These are phyloP conservation scores for Myopa tessellatipennis DNA, from an alignment of 2,888 invertebrate species.

Conservation along the genomic window DNA sequence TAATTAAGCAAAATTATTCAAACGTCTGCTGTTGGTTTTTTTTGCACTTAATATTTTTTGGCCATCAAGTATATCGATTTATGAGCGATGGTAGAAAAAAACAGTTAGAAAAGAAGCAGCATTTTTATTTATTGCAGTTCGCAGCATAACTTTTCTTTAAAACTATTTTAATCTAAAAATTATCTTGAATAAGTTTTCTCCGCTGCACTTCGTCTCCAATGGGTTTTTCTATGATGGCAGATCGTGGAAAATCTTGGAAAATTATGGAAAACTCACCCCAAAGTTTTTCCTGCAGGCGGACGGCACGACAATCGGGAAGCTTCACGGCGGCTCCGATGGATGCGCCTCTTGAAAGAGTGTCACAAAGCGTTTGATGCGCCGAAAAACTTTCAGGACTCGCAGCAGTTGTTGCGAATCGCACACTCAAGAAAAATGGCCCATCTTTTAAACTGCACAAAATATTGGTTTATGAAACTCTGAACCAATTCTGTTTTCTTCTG, in stretches of 20 bases:
- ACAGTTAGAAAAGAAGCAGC: neutral
- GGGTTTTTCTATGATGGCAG: neutral
- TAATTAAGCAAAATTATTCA: no score
- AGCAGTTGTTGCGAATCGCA: slow-evolving; percentile 4
- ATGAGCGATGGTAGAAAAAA: neutral
- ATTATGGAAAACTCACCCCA: slow-evolving; percentile 21
- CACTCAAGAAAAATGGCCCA: neutral
- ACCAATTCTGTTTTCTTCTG: no score
- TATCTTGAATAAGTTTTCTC: slow-evolving; percentile 8
- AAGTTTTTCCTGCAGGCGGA: slow-evolving; percentile 4
- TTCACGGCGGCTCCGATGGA: slow-evolving; percentile 14
- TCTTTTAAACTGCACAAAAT: neutral
- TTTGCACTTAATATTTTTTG: neutral
- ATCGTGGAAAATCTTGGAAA: slow-evolving; percentile 3
- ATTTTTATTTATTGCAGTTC: neutral
- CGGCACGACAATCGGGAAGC: neutral
- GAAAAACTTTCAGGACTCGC: neutral
- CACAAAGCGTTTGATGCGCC: neutral
- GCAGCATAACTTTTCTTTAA: slow-evolving; percentile 16
- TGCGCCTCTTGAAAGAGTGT: slow-evolving; percentile 21
- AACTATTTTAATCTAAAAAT: slow-evolving; percentile 37
- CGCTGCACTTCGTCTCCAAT: neutral
- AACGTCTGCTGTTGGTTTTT: neutral
- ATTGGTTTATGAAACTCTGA: no score
- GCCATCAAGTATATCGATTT: neutral